Percentiles rank a stretch among this genome's conserved stretches.
Evolutionary conservation across 2,888 invertebrate species (phyloP).

Genomic region (Agriopis marginaria): DNA sequence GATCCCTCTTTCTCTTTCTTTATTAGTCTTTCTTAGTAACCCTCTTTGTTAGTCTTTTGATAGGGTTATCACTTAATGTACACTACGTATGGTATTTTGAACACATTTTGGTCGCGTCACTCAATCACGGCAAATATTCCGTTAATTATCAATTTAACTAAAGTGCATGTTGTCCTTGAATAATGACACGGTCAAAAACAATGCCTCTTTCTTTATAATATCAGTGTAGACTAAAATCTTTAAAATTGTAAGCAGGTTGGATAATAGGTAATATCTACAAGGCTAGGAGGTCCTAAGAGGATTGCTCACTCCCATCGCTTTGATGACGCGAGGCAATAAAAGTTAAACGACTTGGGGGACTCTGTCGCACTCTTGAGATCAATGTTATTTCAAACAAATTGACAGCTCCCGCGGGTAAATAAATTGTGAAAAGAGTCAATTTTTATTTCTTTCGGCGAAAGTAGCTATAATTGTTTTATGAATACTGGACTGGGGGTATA

Average conservation of each 20-base stretch:
- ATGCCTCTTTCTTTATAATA: too few species aligned
- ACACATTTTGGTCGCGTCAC: too few species aligned
- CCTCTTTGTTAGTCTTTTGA: too few species aligned
- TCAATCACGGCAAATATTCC: too few species aligned
- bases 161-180: too few species aligned
- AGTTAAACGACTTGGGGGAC: conserved; percentile 46
- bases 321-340: conserved; percentile 47
- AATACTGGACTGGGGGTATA: background rate
- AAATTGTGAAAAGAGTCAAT: conserved; percentile 20
- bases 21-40: too few species aligned
- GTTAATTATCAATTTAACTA: too few species aligned
- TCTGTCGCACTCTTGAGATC: conserved; percentile 28
- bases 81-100: too few species aligned
- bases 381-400: conserved; percentile 37
- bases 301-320: conserved; percentile 45
- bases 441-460: background rate
- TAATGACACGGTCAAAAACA: too few species aligned
- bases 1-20: too few species aligned
- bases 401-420: conserved; percentile 32
- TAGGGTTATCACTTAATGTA: too few species aligned
- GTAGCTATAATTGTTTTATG: conserved; percentile 4
- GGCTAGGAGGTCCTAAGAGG: conserved; percentile 39
- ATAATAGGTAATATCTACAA: conserved; percentile 20
- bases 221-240: too few species aligned
- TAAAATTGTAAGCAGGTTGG: conserved; percentile 10